phyloP scores from a whole-genome alignment of 1,140 invertebrate genomes.

The Habropoda laboriosa region DNA sequence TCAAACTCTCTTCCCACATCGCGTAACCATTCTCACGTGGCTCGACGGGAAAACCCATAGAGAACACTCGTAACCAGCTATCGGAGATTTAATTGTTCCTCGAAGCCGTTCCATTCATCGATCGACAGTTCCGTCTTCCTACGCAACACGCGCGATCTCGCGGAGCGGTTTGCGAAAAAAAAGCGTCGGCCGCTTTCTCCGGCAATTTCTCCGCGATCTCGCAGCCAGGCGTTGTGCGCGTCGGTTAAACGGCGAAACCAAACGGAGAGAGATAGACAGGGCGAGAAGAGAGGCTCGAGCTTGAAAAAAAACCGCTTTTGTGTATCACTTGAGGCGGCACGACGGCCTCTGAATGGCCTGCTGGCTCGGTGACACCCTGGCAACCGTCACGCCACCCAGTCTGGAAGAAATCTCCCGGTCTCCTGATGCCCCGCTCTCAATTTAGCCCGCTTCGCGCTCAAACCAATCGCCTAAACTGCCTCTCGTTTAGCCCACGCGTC shows the following conservation, averaged over 20 bases:
- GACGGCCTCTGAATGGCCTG: slow-evolving; percentile 56
- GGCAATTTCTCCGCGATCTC: slow-evolving; percentile 25
- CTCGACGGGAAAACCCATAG: not conserved
- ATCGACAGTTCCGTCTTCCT: slow-evolving; percentile 50
- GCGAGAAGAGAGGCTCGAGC: not conserved
- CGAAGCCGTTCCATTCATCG: slow-evolving; percentile 26
- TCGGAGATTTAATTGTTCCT: slow-evolving; percentile 12
- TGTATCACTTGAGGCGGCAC: slow-evolving; percentile 64
- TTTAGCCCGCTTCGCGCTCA: slow-evolving; percentile 34
- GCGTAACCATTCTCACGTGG: no score
- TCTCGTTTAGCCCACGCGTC: slow-evolving; percentile 1
- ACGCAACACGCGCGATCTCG: slow-evolving; percentile 10
- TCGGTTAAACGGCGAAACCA: not conserved
- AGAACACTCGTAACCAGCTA: not conserved
- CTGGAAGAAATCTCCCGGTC: slow-evolving; percentile 45
- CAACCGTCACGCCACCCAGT: slow-evolving; percentile 38
- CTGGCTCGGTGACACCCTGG: slow-evolving; percentile 48
- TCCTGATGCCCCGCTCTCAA: slow-evolving; percentile 30
- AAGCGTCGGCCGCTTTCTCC: slow-evolving; percentile 20
- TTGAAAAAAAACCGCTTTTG: slow-evolving; percentile 53
- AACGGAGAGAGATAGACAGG: not conserved
- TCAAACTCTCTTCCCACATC: not conserved
- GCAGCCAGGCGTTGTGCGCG: not conserved
- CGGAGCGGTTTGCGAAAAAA: not conserved
- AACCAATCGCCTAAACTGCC: slow-evolving; percentile 35